A percentile compares a stretch with the other conserved stretches of the same genome.
Conservation (phyloP, 37 sponge, comb jelly and placozoan genomes). For the Aphrocallistes beatrix region DNA sequence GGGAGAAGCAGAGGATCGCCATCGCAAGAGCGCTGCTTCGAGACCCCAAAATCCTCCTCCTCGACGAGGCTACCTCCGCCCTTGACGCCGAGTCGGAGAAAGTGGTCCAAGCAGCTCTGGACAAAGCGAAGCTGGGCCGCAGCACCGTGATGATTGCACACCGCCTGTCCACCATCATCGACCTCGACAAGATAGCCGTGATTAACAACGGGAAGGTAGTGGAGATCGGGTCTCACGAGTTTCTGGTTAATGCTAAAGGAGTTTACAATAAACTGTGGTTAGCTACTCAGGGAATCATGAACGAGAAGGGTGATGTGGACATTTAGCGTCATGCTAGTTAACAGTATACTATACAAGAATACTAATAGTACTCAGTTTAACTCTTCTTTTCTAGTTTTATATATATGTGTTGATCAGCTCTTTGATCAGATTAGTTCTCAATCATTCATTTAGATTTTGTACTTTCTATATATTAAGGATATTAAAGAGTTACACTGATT, state of each 20-base stretch:
- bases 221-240: constrained; percentile 15
- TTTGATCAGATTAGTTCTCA: no score
- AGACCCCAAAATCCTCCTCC: constrained; percentile 74
- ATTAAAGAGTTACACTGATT: no score
- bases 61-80: constrained; percentile 91
- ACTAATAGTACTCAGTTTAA: no score
- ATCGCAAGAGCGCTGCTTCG: constrained; percentile 81
- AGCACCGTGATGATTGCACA: constrained; percentile 23
- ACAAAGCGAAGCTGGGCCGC: constrained; percentile 34
- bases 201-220: constrained; percentile 16
- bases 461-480: no score
- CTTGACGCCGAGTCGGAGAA: constrained; percentile 83
- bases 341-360: no score
- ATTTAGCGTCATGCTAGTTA: no score
- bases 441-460: no score
- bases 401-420: no score
- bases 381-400: no score
- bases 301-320: neutral
- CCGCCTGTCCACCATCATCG: constrained; percentile 19
- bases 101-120: constrained; percentile 76
- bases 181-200: constrained; percentile 20
- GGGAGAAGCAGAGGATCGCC: constrained; percentile 88
- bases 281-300: neutral
- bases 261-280: constrained; percentile 21
- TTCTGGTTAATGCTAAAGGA: constrained; percentile 5